Evolutionary conservation across 2,888 invertebrate genomes (phyloP).

Genomic region (Pelosia muscerda): DNA sequence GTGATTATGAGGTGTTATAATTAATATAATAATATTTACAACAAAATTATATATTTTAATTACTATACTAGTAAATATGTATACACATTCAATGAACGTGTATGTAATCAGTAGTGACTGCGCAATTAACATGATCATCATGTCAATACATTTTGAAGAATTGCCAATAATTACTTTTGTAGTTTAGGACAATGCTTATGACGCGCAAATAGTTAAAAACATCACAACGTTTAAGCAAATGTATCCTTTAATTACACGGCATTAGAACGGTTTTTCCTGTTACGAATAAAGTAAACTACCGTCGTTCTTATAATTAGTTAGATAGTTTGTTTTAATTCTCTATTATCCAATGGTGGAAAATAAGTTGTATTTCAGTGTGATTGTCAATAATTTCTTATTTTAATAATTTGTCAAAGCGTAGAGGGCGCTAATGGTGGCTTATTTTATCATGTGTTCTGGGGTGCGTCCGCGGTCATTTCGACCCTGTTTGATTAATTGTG

Average conservation of each 20-base stretch:
- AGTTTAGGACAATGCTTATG: constrained; percentile 37
- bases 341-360: constrained; percentile 11
- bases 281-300: constrained; percentile 1
- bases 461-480: too few species aligned
- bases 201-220: constrained; percentile 29
- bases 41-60: not conserved
- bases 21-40: not conserved
- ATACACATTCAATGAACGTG: not conserved
- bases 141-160: constrained; percentile 30
- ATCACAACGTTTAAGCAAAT: constrained; percentile 32
- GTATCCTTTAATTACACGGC: constrained; percentile 24
- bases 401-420: not conserved
- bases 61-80: not conserved
- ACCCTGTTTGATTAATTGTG: too few species aligned
- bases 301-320: constrained; percentile 9
- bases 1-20: not conserved
- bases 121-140: constrained; percentile 26
- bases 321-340: constrained; percentile 17
- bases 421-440: not conserved
- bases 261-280: constrained; percentile 33
- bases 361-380: constrained; percentile 2
- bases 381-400: constrained; percentile 14
- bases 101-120: constrained; percentile 9
- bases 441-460: too few species aligned
- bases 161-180: constrained; percentile 32